phyloP scores from a whole-genome alignment of 2,113 vertebrate genomes.

The Motacilla alba region DNA sequence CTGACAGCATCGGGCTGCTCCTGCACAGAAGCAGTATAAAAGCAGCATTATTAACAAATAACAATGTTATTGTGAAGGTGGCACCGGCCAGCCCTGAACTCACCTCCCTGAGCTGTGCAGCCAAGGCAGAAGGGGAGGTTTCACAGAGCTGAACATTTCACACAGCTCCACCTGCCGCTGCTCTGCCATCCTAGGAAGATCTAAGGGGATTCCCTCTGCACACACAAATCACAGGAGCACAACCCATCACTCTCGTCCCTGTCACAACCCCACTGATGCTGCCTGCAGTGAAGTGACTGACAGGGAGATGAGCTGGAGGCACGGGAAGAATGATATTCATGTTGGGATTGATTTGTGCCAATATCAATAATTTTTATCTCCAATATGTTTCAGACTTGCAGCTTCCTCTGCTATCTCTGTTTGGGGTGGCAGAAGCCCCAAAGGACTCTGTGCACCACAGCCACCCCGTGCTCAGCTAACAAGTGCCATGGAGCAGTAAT shows the following conservation, averaged over 20 bases:
- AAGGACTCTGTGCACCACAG: neutral
- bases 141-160: neutral
- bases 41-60: neutral
- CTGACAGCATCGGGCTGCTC: neutral
- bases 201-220: neutral
- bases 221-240: neutral
- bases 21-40: neutral
- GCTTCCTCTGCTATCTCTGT: neutral
- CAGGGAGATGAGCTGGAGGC: neutral
- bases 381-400: neutral
- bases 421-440: neutral
- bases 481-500: neutral
- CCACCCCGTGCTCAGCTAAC: neutral
- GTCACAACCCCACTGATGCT: neutral
- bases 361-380: neutral
- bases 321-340: neutral
- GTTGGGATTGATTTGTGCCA: neutral
- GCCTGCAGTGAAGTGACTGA: neutral
- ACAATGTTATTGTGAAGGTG: neutral
- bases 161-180: neutral
- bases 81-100: neutral
- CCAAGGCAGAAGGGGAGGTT: neutral
- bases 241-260: neutral
- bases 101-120: neutral
- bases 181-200: neutral